Conservation (phyloP, 2,797 vertebrate genomes). For the Tokudaia tokunoshimensis region DNA sequence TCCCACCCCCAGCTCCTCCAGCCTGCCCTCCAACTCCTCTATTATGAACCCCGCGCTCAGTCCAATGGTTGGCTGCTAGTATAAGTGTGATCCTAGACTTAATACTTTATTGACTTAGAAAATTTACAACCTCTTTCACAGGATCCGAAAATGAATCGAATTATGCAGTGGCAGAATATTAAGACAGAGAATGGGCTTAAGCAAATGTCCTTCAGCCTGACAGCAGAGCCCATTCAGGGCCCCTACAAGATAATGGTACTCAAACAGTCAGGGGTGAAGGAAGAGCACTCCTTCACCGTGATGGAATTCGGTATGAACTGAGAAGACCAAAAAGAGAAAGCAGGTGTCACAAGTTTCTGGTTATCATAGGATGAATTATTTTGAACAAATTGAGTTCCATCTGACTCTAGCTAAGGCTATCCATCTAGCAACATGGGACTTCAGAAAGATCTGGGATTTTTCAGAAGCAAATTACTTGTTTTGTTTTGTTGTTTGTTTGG, state of each 20-base stretch:
- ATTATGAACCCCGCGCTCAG: no score
- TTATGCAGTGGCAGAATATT: slow-evolving; percentile 82
- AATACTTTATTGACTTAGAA: background rate
- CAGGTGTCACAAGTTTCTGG: background rate
- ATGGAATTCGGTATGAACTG: slow-evolving; percentile 84
- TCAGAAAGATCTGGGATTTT: background rate
- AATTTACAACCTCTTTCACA: slow-evolving; percentile 41
- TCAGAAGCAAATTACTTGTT: background rate
- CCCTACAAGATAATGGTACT: background rate
- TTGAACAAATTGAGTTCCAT: background rate
- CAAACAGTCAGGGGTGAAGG: background rate
- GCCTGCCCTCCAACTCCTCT: no score
- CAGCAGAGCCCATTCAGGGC: slow-evolving; percentile 83
- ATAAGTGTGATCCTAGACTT: no score
- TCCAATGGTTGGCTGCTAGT: no score
- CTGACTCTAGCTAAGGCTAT: background rate
- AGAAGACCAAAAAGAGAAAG: background rate
- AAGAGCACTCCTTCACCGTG: slow-evolving; percentile 75
- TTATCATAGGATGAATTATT: background rate
- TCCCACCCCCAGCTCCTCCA: no score
- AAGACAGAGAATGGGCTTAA: slow-evolving; percentile 75
- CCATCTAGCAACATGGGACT: background rate
- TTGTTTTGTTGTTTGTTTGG: background rate
- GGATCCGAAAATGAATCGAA: slow-evolving; percentile 83
- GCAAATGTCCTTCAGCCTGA: slow-evolving; percentile 82